Percentiles rank a stretch among this genome's conserved stretches.
Evolutionary conservation across 2,888 invertebrate genomes (phyloP).

Genomic region (Drosophila borealis): DNA sequence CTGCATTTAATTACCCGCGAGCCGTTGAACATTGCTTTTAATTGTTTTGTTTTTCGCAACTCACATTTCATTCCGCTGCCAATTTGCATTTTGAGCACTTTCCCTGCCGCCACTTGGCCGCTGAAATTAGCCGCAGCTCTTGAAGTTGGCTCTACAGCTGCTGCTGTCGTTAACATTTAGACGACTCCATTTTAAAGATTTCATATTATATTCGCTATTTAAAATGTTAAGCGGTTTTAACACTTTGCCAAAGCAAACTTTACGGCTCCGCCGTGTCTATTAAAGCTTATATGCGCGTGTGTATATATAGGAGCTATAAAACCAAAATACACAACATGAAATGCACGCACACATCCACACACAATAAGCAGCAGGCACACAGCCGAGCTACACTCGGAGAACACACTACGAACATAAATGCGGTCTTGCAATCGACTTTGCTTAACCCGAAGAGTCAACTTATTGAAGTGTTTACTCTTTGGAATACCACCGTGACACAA

Average conservation of each 20-base stretch:
- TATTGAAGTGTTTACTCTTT: slow-evolving; percentile 64
- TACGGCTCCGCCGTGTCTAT: slow-evolving; percentile 51
- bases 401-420: slow-evolving; percentile 16
- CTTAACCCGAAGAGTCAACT: slow-evolving; percentile 45
- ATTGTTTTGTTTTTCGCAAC: slow-evolving; percentile 25
- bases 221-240: slow-evolving; percentile 24
- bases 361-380: neutral
- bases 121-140: slow-evolving; percentile 24
- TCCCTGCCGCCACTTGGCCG: slow-evolving; percentile 1
- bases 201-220: slow-evolving; percentile 31
- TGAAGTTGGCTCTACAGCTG: slow-evolving; percentile 2
- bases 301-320: slow-evolving; percentile 43
- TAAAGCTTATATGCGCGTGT: slow-evolving; percentile 45
- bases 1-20: slow-evolving; percentile 37
- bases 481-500: slow-evolving; percentile 53
- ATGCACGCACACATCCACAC: slow-evolving; percentile 11
- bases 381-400: neutral
- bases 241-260: slow-evolving; percentile 40
- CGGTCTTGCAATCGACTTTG: slow-evolving; percentile 24
- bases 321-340: slow-evolving; percentile 2
- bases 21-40: slow-evolving; percentile 16
- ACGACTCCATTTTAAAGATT: slow-evolving; percentile 16
- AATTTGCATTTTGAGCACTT: slow-evolving; percentile 14
- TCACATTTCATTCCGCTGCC: neutral
- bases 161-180: slow-evolving; percentile 13